These are phyloP conservation scores for Troilus luridus DNA, from an alignment of 2,888 invertebrate genomes.

Conservation along the genomic window DNA sequence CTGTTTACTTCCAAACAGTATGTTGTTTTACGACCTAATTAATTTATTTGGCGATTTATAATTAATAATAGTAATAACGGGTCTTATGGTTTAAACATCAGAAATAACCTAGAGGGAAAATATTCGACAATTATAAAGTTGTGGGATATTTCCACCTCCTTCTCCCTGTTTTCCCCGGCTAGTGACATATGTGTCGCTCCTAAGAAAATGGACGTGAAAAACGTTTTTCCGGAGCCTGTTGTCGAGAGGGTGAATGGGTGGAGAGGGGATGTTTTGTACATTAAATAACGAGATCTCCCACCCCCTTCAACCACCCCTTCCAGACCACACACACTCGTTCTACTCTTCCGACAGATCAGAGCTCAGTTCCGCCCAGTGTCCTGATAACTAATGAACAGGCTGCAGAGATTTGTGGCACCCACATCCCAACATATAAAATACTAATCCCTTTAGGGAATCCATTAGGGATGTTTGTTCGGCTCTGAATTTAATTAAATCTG, in stretches of 20 bases:
- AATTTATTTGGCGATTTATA: no score
- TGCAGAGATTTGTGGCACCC: background rate
- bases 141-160: background rate
- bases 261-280: slow-evolving; percentile 36
- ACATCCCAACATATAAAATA: slow-evolving; percentile 22
- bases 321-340: slow-evolving; percentile 13
- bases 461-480: background rate
- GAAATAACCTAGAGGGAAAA: no score
- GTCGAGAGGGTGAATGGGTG: slow-evolving; percentile 1
- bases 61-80: no score
- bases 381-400: slow-evolving; percentile 36
- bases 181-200: slow-evolving; percentile 20
- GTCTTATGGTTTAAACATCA: no score
- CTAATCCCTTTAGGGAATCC: background rate
- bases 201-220: slow-evolving; percentile 13
- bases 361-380: background rate
- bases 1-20: no score
- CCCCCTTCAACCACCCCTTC: background rate
- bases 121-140: background rate
- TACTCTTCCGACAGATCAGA: slow-evolving; percentile 16
- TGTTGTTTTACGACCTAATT: no score
- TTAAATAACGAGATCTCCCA: slow-evolving; percentile 41
- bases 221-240: slow-evolving; percentile 26
- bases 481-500: background rate
- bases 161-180: background rate